Evolutionary conservation across 2,888 invertebrate genomes (phyloP).

Genomic region (Chironomus riparius): DNA sequence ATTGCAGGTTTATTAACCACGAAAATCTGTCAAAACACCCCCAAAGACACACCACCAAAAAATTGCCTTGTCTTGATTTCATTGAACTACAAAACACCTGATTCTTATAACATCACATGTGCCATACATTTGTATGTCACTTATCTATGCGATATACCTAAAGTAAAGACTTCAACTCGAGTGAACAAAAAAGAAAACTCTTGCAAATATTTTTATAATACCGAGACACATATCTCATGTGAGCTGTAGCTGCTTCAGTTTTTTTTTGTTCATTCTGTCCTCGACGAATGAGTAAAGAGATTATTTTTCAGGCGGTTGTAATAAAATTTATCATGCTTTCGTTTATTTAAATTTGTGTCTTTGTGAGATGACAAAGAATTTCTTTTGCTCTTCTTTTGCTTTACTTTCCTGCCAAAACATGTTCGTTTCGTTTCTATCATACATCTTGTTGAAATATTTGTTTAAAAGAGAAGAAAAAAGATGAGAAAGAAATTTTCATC

Average conservation of each 20-base stretch:
- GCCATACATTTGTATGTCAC: background rate
- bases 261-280: no score
- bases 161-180: no score
- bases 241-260: no score
- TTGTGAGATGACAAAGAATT: background rate
- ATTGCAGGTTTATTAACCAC: no score
- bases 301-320: background rate
- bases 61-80: no score
- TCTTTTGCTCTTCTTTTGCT: background rate
- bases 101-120: background rate
- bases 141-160: constrained; percentile 10
- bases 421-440: background rate
- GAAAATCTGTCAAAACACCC: no score
- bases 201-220: no score
- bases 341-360: constrained; percentile 26
- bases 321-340: constrained; percentile 4
- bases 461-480: background rate
- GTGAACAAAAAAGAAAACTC: background rate
- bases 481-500: background rate
- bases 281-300: background rate
- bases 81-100: no score
- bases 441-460: constrained; percentile 19
- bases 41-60: no score
- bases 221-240: background rate
- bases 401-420: background rate